Evolutionary conservation across 2,797 vertebrate genomes (phyloP), one percentile per base, ranked within the genome.

Genomic region (Etheostoma perlongum): DNA sequence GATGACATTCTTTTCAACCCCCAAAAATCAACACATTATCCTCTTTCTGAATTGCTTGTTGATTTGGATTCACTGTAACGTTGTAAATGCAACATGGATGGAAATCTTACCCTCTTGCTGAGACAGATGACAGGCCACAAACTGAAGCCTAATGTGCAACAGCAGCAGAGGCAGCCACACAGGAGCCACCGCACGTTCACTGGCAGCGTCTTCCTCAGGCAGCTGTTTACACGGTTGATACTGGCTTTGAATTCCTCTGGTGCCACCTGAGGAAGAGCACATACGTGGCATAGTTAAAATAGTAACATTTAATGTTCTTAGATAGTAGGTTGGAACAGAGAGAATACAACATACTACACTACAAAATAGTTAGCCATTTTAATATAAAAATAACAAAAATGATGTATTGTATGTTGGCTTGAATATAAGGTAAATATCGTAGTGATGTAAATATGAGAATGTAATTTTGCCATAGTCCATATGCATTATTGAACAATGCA

Each of bases 101-200:
- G 8, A 18, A 33, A 6, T 94, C 97, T 97, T 93, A 99, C 98
- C 95, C 98, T 96, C 94, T 99, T 99, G 96, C 98, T 98, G 95
- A 99, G 98, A 92, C 98, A 99, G 91, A 99, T 97, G 86, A 99
- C 98, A 23, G 98, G 98, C 98, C 98, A 99, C 96, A 99, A 96
- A 89, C 98, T 99, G 94, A 98, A 99, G 74, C 98, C 98, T 93
- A 99, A 92, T 0, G 98, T 99, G 92, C 98, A 99, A 86, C 98
- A 99, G 93, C 98, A 99, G 93, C 98, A 99, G 81, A 99, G 95
- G 93, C 98, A 99, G 90, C 98, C 98, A 88, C 98, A 99, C 67
- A 99, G 95, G 46, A 99, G 95, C 98, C 98, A 99, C 82, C 98
- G 96, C 40, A 99, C 97, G 67, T 99, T 99, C 82, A 99, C 96